These are phyloP conservation scores for Neodontobutis hainanensis DNA, from an alignment of 2,113 vertebrate genomes.

Conservation along the genomic window DNA sequence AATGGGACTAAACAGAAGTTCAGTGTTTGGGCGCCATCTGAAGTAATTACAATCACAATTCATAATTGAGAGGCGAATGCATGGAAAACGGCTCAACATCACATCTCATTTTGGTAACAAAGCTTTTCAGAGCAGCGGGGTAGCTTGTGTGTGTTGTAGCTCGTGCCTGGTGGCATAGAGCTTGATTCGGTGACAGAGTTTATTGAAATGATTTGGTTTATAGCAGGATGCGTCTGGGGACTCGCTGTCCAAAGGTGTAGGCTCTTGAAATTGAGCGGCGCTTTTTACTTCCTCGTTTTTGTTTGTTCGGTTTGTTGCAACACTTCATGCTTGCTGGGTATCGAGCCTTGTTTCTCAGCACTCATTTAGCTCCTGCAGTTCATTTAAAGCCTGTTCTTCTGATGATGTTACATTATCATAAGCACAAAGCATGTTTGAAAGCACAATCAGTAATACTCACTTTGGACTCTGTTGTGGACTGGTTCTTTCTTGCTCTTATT, in stretches of 20 bases:
- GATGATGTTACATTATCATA: constrained; percentile 22
- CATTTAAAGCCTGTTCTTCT: constrained; percentile 20
- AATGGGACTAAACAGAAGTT: constrained; percentile 75
- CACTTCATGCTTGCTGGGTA: constrained; percentile 30
- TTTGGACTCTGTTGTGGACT: too few species aligned
- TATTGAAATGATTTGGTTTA: constrained; percentile 70
- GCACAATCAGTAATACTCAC: too few species aligned
- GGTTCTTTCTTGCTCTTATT: too few species aligned
- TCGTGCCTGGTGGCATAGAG: constrained; percentile 48
- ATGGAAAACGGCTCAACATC: constrained; percentile 70
- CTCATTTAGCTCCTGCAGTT: constrained; percentile 3
- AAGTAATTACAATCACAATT: constrained; percentile 73
- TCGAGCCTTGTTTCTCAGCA: constrained; percentile 16
- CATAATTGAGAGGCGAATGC: constrained; percentile 77
- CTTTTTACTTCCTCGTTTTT: constrained; percentile 40
- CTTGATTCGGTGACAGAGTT: constrained; percentile 62
- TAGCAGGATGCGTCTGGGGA: constrained; percentile 54
- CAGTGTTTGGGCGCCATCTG: constrained; percentile 72
- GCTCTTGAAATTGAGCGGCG: constrained; percentile 50
- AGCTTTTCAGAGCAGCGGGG: constrained; percentile 64
- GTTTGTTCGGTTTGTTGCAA: constrained; percentile 52
- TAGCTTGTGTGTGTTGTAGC: constrained; percentile 56
- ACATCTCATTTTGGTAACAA: constrained; percentile 72
- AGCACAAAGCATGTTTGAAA: constrained; percentile 11
- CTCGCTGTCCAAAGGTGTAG: constrained; percentile 72